Conservation (phyloP, 2,113 vertebrate species). For the Larimichthys polyactis region DNA sequence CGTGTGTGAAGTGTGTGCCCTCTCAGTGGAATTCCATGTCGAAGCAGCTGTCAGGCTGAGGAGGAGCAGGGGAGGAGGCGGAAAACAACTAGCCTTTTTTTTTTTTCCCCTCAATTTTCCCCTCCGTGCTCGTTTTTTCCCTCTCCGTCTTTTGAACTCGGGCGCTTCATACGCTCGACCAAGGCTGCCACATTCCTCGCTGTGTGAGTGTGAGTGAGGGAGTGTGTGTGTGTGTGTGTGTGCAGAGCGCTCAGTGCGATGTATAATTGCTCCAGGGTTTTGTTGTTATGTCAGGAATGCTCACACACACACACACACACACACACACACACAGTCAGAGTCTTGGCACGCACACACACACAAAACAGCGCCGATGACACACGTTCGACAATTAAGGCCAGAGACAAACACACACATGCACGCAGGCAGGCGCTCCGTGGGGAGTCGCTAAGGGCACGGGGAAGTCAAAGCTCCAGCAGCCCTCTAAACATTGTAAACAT, state of each 20-base stretch:
- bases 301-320: constrained; percentile 58
- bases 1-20: constrained; percentile 44
- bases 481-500: constrained; percentile 82
- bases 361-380: constrained; percentile 58
- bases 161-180: constrained; percentile 61
- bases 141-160: constrained; percentile 63
- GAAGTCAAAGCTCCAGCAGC: constrained; percentile 80
- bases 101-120: constrained; percentile 52
- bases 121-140: constrained; percentile 42
- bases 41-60: constrained; percentile 81
- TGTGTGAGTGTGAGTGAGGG: constrained; percentile 10
- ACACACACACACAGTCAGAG: constrained; percentile 48
- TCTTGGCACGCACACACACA: constrained; percentile 48
- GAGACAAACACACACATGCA: constrained; percentile 67
- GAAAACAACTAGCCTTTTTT: constrained; percentile 73
- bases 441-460: constrained; percentile 67
- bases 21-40: constrained; percentile 79
- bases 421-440: constrained; percentile 65
- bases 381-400: constrained; percentile 68
- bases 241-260: constrained; percentile 36
- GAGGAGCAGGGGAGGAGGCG: constrained; percentile 75
- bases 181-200: constrained; percentile 75
- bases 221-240: constrained; percentile 19
- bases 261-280: constrained; percentile 75
- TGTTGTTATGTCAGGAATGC: constrained; percentile 77